Evolutionary conservation across 37 sponge, comb jelly and placozoan species (phyloP).

Genomic region (Chondrilla cf. caribensis): DNA sequence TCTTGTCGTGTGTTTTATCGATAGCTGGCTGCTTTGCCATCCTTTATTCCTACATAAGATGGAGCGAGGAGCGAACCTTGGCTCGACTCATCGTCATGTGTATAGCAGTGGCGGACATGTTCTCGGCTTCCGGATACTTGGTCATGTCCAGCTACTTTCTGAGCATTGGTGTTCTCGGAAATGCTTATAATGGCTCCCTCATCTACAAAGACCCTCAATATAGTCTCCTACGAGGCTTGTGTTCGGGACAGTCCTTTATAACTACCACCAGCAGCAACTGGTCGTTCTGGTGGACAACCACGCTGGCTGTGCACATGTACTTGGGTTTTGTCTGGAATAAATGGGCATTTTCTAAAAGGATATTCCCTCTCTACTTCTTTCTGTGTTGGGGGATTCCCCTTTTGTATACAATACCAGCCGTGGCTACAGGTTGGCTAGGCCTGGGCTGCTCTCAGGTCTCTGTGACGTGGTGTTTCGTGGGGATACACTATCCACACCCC

Average conservation of each 20-base stretch:
- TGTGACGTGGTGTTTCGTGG: constrained; percentile 29
- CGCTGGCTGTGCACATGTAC: constrained; percentile 62
- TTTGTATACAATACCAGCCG: neutral
- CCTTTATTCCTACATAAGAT: neutral
- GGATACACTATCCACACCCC: neutral
- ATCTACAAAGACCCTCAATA: neutral
- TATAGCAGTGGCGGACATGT: constrained; percentile 62
- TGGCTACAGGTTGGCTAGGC: constrained; percentile 15
- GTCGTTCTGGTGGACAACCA: constrained; percentile 61
- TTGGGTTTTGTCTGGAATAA: constrained; percentile 27
- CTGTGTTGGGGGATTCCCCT: constrained; percentile 46
- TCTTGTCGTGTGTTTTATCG: neutral
- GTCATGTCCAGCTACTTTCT: neutral
- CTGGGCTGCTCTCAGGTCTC: neutral
- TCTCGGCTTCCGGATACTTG: constrained; percentile 52
- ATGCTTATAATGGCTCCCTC: neutral
- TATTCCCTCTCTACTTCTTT: constrained; percentile 42
- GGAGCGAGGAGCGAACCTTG: constrained; percentile 21
- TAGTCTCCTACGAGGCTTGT: constrained; percentile 4
- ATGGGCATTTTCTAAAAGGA: neutral
- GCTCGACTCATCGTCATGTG: constrained; percentile 56
- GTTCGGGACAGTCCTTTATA: constrained; percentile 55
- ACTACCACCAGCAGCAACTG: constrained; percentile 48
- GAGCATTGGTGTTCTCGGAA: neutral
- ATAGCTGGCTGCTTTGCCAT: neutral